Percentiles rank a stretch among this genome's conserved stretches.
Evolutionary conservation across 2,888 invertebrate species (phyloP).

Genomic region (Drosophila siamana): DNA sequence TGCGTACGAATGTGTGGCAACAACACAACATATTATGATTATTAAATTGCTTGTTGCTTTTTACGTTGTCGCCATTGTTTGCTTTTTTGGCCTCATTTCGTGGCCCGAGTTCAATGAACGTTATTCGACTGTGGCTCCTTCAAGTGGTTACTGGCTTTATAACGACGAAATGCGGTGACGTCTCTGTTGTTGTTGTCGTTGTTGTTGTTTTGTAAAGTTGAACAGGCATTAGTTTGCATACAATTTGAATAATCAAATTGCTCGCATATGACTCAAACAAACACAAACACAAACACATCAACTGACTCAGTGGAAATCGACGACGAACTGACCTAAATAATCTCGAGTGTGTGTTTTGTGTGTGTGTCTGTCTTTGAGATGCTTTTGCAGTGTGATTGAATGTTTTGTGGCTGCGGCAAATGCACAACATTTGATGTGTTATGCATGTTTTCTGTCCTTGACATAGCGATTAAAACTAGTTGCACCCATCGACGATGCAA

Average conservation of each 20-base stretch:
- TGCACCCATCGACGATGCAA: constrained; percentile 11
- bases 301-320: constrained; percentile 35
- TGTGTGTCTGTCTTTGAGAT: too few species aligned
- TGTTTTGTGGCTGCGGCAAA: too few species aligned
- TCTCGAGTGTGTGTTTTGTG: neutral
- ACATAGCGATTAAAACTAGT: constrained; percentile 21
- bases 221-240: constrained; percentile 57
- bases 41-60: constrained; percentile 49
- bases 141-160: constrained; percentile 37
- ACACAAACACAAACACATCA: neutral
- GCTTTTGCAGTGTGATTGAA: neutral
- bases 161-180: constrained; percentile 49
- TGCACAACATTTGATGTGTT: neutral
- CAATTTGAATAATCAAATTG: constrained; percentile 49
- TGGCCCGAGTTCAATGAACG: constrained; percentile 70
- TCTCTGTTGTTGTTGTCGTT: neutral
- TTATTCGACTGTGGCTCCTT: constrained; percentile 35
- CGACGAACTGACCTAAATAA: constrained; percentile 40
- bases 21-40: constrained; percentile 41
- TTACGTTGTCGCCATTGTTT: constrained; percentile 47
- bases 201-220: constrained; percentile 33
- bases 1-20: constrained; percentile 57
- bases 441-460: constrained; percentile 21
- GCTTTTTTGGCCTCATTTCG: constrained; percentile 71
- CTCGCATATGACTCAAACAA: constrained; percentile 24